Conservation (phyloP, 2,113 vertebrate genomes). For the Madoqua kirkii region DNA sequence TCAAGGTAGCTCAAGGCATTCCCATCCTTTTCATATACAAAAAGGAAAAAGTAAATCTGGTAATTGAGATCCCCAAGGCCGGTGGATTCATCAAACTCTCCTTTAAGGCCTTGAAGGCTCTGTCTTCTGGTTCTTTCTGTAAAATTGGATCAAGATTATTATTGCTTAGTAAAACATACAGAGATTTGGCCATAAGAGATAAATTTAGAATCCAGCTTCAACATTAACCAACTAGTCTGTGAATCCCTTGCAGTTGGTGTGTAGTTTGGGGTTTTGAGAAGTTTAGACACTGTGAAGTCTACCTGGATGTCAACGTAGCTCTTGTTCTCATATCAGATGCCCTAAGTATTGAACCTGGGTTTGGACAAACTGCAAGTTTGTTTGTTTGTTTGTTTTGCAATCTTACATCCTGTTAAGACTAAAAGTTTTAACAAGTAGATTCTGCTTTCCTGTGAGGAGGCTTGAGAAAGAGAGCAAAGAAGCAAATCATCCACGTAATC, state of each 20-base stretch:
- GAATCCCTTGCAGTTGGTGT: not conserved
- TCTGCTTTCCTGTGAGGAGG: not conserved
- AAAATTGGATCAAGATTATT: not conserved
- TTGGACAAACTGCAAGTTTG: not conserved
- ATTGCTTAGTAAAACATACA: not conserved
- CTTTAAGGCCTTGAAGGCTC: not conserved
- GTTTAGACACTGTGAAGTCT: not conserved
- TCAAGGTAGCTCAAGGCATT: not conserved
- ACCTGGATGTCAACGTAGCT: not conserved
- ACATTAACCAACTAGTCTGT: not conserved
- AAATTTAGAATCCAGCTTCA: not conserved
- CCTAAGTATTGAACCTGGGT: not conserved
- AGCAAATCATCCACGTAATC: not conserved
- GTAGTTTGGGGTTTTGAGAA: not conserved
- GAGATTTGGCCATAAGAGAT: not conserved
- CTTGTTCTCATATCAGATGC: not conserved
- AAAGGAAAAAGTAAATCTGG: not conserved
- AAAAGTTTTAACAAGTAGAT: not conserved
- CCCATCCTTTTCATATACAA: not conserved
- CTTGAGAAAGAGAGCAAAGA: not conserved
- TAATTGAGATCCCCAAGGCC: not conserved
- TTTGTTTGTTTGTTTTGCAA: not conserved
- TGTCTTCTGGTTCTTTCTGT: not conserved
- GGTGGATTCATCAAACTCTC: not conserved
- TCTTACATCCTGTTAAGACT: not conserved